These are phyloP conservation scores for Syritta pipiens DNA, from an alignment of 2,888 invertebrate species.

Conservation along the genomic window DNA sequence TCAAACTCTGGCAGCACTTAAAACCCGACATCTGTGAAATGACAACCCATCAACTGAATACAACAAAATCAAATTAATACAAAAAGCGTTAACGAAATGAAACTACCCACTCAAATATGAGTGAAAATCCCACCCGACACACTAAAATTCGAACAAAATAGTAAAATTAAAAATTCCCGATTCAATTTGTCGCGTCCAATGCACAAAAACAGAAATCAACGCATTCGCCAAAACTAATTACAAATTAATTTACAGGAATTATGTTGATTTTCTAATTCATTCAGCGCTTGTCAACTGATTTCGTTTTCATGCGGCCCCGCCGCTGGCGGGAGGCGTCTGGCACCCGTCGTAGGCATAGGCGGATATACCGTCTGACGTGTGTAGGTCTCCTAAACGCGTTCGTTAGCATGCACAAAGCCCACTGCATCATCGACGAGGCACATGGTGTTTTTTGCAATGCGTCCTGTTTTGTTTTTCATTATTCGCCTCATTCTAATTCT, in stretches of 20 bases:
- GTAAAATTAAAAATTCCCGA: too few relatives aligned
- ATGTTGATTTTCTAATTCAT: conserved; percentile 65
- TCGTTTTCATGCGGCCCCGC: conserved; percentile 31
- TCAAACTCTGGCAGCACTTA: too few relatives aligned
- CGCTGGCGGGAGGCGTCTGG: conserved; percentile 6
- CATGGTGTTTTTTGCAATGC: not conserved
- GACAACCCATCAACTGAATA: too few relatives aligned
- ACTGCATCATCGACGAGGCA: not conserved
- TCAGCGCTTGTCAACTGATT: conserved; percentile 60
- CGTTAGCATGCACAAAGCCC: not conserved
- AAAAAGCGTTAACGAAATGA: too few relatives aligned
- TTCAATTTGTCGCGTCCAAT: not conserved
- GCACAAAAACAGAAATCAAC: conserved; percentile 6
- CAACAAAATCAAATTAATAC: too few relatives aligned
- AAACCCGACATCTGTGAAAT: too few relatives aligned
- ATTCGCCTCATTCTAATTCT: conserved; percentile 58
- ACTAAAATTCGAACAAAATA: not conserved
- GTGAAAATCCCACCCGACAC: not conserved
- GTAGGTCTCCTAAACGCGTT: too few relatives aligned
- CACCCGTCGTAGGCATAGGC: too few relatives aligned
- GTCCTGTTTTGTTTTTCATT: conserved; percentile 10
- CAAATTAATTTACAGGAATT: conserved; percentile 56
- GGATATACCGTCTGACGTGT: too few relatives aligned
- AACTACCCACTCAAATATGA: too few relatives aligned
- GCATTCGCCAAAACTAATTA: conserved; percentile 45